phyloP scores from a whole-genome alignment of 2,797 vertebrate species.

The Hydrophis major region DNA sequence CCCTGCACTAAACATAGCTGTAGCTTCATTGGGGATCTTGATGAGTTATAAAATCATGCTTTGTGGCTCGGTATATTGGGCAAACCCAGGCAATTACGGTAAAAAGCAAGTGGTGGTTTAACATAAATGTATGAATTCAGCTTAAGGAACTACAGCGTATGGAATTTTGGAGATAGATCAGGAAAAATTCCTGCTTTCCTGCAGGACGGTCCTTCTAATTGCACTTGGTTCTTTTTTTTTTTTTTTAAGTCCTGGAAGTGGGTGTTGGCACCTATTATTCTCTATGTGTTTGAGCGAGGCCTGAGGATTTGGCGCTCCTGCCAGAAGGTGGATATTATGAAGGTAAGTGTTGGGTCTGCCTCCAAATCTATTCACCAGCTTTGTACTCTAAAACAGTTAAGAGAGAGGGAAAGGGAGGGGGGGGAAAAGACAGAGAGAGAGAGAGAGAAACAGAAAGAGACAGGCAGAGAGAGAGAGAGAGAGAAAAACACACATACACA shows the following conservation, averaged over 20 bases:
- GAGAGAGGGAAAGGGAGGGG: not conserved
- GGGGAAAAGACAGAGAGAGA: no score
- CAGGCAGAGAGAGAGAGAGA: no score
- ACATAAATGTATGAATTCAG: not conserved
- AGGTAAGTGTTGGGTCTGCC: constrained; percentile 69
- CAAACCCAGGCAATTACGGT: not conserved
- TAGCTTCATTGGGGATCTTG: not conserved
- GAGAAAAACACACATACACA: no score
- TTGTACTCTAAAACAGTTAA: not conserved
- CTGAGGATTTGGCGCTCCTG: constrained; percentile 81
- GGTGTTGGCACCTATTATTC: constrained; percentile 82
- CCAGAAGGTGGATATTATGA: constrained; percentile 82
- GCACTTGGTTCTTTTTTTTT: not conserved
- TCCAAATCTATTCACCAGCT: not conserved
- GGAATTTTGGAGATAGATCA: not conserved
- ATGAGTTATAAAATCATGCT: not conserved
- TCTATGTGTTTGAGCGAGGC: constrained; percentile 84
- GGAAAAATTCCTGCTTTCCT: no score
- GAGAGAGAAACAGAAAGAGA: no score
- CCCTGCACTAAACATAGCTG: not conserved
- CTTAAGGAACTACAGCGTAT: not conserved
- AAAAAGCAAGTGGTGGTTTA: not conserved
- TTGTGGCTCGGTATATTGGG: not conserved
- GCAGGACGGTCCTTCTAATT: not conserved
- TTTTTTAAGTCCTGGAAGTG: constrained; percentile 86